These are phyloP conservation scores for Mylabris sibirica DNA, from an alignment of 2,888 invertebrate genomes.

Conservation along the genomic window DNA sequence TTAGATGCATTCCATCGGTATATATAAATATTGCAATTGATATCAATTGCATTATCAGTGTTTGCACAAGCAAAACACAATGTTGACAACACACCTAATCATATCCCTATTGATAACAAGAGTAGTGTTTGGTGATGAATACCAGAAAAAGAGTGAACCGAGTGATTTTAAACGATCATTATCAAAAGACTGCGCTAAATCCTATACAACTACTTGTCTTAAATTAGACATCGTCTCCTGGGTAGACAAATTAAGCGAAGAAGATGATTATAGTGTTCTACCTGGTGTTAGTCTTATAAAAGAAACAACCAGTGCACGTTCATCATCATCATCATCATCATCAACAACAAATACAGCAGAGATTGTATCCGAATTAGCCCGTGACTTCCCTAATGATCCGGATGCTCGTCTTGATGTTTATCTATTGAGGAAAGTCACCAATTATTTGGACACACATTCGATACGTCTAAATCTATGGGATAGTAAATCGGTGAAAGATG, in stretches of 20 bases:
- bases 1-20: not conserved
- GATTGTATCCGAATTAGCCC: constrained; percentile 77
- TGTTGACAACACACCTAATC: constrained; percentile 39
- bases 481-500: constrained; percentile 66
- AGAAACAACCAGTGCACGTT: constrained; percentile 61
- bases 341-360: constrained; percentile 66
- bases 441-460: constrained; percentile 76
- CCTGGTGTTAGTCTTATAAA: constrained; percentile 80
- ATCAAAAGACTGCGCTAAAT: constrained; percentile 65
- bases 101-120: constrained; percentile 16
- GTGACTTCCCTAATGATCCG: constrained; percentile 78
- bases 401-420: constrained; percentile 80
- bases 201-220: constrained; percentile 76
- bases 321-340: constrained; percentile 40
- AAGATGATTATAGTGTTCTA: constrained; percentile 72
- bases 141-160: constrained; percentile 41
- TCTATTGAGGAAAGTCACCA: constrained; percentile 74
- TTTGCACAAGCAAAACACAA: constrained; percentile 27
- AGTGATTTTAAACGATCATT: constrained; percentile 56
- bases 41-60: constrained; percentile 32
- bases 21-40: constrained; percentile 42
- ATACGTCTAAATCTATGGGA: constrained; percentile 72
- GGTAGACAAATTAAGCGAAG: constrained; percentile 76
- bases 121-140: constrained; percentile 12
- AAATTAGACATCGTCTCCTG: constrained; percentile 81